Percentiles rank a stretch among this genome's conserved stretches.
Evolutionary conservation across 2,888 invertebrate genomes (phyloP).

Genomic region (Polydesmus complanatus): DNA sequence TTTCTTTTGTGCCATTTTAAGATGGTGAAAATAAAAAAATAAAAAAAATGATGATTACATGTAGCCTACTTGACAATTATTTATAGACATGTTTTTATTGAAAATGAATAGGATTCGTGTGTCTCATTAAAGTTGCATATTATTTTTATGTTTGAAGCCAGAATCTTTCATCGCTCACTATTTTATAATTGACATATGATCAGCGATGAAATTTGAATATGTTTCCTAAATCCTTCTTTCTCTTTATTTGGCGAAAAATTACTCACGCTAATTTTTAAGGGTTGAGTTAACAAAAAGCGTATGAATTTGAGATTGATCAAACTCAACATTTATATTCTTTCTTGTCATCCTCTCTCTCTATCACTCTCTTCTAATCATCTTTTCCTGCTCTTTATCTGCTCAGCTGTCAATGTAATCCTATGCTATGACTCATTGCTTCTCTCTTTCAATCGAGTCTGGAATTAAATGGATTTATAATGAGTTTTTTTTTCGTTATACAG

Average conservation of each 20-base stretch:
- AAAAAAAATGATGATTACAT: background rate
- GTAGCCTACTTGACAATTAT: no score
- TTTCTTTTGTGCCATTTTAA: background rate
- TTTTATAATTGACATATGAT: background rate
- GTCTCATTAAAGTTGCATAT: background rate
- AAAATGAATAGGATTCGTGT: no score
- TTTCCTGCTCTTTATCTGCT: background rate
- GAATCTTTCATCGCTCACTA: no score
- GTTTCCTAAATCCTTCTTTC: no score
- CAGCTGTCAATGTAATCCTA: background rate
- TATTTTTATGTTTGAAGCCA: background rate
- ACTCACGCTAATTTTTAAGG: background rate
- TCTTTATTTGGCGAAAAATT: no score
- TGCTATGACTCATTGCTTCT: background rate
- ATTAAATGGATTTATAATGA: background rate
- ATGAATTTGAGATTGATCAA: background rate
- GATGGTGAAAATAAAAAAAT: background rate
- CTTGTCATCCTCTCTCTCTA: no score
- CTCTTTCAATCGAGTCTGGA: background rate
- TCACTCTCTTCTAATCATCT: no score
- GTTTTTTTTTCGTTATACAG: slow-evolving; percentile 27
- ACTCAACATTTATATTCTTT: background rate
- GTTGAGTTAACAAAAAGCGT: background rate
- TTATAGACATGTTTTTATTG: no score
- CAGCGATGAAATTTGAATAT: background rate